Percentiles rank a stretch among this genome's conserved stretches.
These are phyloP conservation scores for Dione vanillae DNA, from an alignment of 2,888 invertebrate genomes.

Conservation along the genomic window DNA sequence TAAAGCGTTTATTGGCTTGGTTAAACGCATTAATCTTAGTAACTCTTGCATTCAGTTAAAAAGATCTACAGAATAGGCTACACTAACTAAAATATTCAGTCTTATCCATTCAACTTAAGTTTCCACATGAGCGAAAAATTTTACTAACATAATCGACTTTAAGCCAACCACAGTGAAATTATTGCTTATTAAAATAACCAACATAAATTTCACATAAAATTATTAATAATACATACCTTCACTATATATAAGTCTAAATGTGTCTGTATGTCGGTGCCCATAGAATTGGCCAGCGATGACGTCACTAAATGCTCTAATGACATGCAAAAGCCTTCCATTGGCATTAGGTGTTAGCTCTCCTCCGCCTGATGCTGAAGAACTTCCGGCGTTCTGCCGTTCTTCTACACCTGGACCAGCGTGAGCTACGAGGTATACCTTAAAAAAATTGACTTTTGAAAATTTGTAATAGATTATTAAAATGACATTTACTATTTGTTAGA, in stretches of 20 bases:
- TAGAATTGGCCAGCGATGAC: slow-evolving; percentile 96
- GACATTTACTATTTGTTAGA: no score
- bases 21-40: no score
- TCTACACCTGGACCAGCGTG: slow-evolving; percentile 96
- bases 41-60: no score
- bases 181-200: no score
- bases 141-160: no score
- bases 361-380: slow-evolving; percentile 81
- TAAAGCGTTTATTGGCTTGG: no score
- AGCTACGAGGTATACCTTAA: slow-evolving; percentile 94
- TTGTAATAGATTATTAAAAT: no score
- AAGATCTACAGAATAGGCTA: no score
- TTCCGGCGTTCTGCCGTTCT: slow-evolving; percentile 90
- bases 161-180: no score
- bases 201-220: not conserved
- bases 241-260: slow-evolving; percentile 93
- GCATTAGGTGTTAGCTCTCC: slow-evolving; percentile 87
- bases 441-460: not conserved
- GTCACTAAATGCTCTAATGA: slow-evolving; percentile 90
- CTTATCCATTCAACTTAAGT: no score
- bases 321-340: slow-evolving; percentile 89
- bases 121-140: no score
- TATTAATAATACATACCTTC: slow-evolving; percentile 64
- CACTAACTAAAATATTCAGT: no score
- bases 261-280: slow-evolving; percentile 96